Evolutionary conservation across 2,888 invertebrate genomes (phyloP).

Genomic region (Meloe dianella): DNA sequence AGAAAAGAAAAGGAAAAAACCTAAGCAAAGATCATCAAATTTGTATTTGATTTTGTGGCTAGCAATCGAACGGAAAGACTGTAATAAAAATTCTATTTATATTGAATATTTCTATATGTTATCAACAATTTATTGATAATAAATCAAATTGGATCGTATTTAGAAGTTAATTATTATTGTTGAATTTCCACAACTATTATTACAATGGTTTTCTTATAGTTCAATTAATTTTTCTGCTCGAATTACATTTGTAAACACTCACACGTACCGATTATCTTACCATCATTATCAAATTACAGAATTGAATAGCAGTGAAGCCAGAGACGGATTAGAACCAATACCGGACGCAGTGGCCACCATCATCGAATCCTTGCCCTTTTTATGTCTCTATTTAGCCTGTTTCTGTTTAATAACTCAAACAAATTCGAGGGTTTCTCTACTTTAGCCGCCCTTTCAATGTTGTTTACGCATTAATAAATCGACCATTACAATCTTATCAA

Average conservation of each 20-base stretch:
- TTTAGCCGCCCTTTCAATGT: background rate
- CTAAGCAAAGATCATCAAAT: background rate
- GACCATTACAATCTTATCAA: background rate
- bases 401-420: too few species aligned
- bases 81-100: slow-evolving; percentile 6
- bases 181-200: background rate
- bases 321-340: too few species aligned
- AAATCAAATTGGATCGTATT: slow-evolving; percentile 6
- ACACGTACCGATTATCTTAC: background rate
- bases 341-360: too few species aligned
- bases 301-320: too few species aligned
- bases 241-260: background rate
- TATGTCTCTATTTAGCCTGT: too few species aligned
- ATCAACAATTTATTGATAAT: slow-evolving; percentile 7
- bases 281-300: background rate
- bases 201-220: background rate
- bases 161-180: background rate
- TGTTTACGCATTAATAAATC: background rate
- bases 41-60: background rate
- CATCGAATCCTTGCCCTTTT: too few species aligned
- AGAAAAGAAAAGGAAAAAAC: background rate
- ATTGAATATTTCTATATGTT: background rate
- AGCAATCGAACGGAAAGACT: background rate
- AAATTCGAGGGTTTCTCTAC: too few species aligned
- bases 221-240: background rate